Percentiles rank a stretch among this genome's conserved stretches.
Conservation (phyloP, 2,888 invertebrate species). For the Sesia bembeciformis region DNA sequence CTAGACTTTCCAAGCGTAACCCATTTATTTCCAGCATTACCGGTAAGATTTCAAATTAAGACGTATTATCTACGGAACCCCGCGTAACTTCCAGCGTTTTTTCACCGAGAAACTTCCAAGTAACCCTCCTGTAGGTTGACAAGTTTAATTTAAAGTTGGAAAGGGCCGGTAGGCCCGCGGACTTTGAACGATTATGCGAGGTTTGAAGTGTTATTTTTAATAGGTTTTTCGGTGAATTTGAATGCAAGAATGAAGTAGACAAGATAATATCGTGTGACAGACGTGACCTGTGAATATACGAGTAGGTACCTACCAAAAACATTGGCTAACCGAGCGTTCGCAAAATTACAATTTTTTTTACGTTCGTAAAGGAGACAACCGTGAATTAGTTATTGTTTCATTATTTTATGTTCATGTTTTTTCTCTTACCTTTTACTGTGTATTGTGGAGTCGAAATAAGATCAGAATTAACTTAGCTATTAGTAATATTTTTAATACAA, state of each 20-base stretch:
- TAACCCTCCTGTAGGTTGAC: constrained; percentile 31
- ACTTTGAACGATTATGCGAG: constrained; percentile 46
- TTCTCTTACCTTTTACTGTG: no score
- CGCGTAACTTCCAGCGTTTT: neutral
- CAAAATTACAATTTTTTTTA: no score
- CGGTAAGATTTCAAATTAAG: neutral
- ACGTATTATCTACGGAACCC: neutral
- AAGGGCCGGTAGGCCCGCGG: constrained; percentile 38
- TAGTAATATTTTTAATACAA: no score
- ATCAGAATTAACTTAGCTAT: no score
- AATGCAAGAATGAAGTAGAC: constrained; percentile 32
- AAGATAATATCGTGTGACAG: no score
- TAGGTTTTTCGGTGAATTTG: constrained; percentile 48
- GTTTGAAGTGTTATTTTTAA: constrained; percentile 65
- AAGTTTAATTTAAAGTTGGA: constrained; percentile 66
- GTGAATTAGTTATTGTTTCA: no score
- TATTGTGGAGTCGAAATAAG: no score
- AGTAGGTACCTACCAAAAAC: no score
- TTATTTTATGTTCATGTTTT: no score
- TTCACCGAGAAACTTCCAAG: neutral
- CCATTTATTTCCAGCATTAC: neutral
- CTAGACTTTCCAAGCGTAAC: neutral
- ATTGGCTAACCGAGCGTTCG: no score
- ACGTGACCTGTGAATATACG: no score
- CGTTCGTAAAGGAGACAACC: no score